A percentile compares a stretch with the other conserved stretches of the same genome.
Conservation (phyloP, 2,113 vertebrate genomes). For the Gracilinanus agilis region DNA sequence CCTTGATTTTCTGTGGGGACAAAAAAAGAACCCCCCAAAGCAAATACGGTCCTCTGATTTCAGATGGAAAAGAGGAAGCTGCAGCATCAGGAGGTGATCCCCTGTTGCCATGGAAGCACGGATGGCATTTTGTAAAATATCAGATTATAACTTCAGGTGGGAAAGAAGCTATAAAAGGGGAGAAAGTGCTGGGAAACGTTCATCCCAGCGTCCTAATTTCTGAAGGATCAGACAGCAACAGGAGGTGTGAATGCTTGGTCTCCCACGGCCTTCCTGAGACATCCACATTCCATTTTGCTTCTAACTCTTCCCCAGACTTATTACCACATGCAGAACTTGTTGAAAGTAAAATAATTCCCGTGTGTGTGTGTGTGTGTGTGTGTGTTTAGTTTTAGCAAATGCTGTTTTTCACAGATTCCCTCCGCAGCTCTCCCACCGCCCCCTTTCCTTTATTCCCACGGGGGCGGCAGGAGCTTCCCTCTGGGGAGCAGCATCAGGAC, state of each 20-base stretch:
- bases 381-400: conserved; percentile 72
- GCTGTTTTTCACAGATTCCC: conserved; percentile 44
- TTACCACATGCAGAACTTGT: conserved; percentile 69
- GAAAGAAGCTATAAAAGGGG: conserved; percentile 55
- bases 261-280: conserved; percentile 56
- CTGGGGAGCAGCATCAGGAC: conserved; percentile 26
- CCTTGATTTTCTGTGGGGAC: conserved; percentile 45
- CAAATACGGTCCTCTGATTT: conserved; percentile 27
- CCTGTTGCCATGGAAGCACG: conserved; percentile 68
- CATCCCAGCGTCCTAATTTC: conserved; percentile 26
- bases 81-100: background rate
- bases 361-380: conserved; percentile 66
- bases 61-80: conserved; percentile 23
- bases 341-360: conserved; percentile 79
- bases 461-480: conserved; percentile 55
- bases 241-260: conserved; percentile 33
- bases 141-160: conserved; percentile 56
- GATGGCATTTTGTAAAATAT: conserved; percentile 68
- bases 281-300: conserved; percentile 70
- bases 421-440: background rate
- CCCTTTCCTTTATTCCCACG: conserved; percentile 60
- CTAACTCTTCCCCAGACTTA: conserved; percentile 59
- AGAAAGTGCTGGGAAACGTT: conserved; percentile 24
- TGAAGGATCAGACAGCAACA: conserved; percentile 52
- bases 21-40: conserved; percentile 27